phyloP scores from a whole-genome alignment of 2,888 invertebrate genomes.

The Sepiola atlantica region DNA sequence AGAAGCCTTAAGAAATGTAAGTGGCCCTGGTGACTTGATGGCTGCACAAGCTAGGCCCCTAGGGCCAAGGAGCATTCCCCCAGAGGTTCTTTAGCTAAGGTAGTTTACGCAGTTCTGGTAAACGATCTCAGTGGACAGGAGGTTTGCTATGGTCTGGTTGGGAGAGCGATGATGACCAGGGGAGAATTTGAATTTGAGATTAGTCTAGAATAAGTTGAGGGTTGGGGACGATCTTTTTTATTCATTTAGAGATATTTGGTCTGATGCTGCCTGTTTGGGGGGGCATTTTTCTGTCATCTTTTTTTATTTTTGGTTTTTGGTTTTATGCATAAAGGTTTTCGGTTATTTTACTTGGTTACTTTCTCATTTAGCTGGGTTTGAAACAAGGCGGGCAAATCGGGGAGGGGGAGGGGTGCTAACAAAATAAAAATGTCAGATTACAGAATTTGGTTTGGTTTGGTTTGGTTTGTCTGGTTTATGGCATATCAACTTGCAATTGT shows the following conservation, averaged over 20 bases:
- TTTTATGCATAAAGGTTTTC: background rate
- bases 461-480: too few species aligned
- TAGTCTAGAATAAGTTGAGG: background rate
- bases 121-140: background rate
- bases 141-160: background rate
- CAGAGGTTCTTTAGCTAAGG: background rate
- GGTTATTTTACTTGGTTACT: background rate
- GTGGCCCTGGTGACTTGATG: background rate
- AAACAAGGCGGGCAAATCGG: background rate
- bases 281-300: background rate
- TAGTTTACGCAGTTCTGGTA: background rate
- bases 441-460: too few species aligned
- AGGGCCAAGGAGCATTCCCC: background rate
- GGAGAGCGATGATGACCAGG: background rate
- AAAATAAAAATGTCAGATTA: background rate
- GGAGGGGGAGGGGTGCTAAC: background rate
- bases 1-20: conserved; percentile 32
- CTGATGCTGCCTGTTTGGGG: background rate
- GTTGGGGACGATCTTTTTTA: background rate
- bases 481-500: too few species aligned
- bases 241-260: background rate
- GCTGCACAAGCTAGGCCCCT: background rate
- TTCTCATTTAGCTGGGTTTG: background rate
- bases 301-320: background rate
- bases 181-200: background rate